Conservation (phyloP, 2,888 invertebrate genomes). For the Eilema sororculum region DNA sequence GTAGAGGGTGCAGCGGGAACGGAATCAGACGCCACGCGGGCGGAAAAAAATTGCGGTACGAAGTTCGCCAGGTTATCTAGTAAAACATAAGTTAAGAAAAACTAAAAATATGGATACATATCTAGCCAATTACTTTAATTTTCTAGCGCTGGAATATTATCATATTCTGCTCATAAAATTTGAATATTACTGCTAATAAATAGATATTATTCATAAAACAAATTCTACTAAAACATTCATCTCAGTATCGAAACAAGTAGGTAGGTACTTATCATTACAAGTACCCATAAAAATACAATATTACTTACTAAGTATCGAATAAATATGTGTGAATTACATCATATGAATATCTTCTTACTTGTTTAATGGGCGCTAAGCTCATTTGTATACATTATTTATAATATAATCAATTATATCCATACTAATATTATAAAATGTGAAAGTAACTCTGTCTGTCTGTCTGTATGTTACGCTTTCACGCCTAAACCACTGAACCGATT, state of each 20-base stretch:
- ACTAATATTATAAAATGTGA: too few relatives aligned
- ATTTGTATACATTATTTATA: not conserved
- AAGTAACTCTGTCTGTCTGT: too few relatives aligned
- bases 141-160: too few relatives aligned
- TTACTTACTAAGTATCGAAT: not conserved
- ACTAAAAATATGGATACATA: not conserved
- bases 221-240: not conserved
- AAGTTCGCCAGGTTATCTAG: too few relatives aligned
- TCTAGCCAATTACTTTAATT: too few relatives aligned
- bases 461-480: too few relatives aligned
- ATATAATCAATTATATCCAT: too few relatives aligned
- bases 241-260: not conserved
- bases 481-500: too few relatives aligned
- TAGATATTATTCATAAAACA: not conserved
- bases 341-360: not conserved
- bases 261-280: not conserved
- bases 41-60: too few relatives aligned
- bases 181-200: not conserved
- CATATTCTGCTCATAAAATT: not conserved
- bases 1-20: too few relatives aligned
- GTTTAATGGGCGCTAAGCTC: conserved; percentile 1
- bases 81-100: too few relatives aligned
- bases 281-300: not conserved
- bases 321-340: conserved; percentile 2
- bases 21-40: too few relatives aligned